A percentile compares a stretch with the other conserved stretches of the same genome.
phyloP scores from a whole-genome alignment of 1,140 invertebrate species.

The Anagrus nilaparvatae region DNA sequence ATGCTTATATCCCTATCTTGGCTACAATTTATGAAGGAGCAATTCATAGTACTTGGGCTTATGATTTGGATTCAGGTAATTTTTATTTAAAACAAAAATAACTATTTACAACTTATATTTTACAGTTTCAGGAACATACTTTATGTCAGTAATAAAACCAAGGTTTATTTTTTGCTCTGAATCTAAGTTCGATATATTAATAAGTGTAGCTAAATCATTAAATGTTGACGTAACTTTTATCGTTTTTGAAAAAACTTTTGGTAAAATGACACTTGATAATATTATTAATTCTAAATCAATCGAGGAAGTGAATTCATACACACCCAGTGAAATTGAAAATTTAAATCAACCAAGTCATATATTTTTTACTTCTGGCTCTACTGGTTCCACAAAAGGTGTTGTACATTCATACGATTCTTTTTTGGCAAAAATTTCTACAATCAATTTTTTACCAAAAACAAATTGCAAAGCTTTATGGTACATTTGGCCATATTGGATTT shows the following conservation, averaged over 20 bases:
- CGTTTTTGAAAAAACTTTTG: slow-evolving; percentile 19
- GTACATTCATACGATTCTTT: slow-evolving; percentile 15
- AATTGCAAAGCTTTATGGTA: too few relatives aligned
- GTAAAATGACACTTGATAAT: slow-evolving; percentile 11
- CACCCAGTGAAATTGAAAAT: slow-evolving; percentile 7
- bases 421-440: background rate
- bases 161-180: slow-evolving; percentile 29
- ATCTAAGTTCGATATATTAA: slow-evolving; percentile 13
- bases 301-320: slow-evolving; percentile 12
- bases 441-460: background rate
- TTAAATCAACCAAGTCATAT: slow-evolving; percentile 20
- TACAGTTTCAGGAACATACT: slow-evolving; percentile 13
- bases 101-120: too few relatives aligned
- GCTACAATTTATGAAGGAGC: too few relatives aligned
- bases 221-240: slow-evolving; percentile 18
- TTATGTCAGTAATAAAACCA: slow-evolving; percentile 25
- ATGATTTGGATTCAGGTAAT: too few relatives aligned
- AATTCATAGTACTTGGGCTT: too few relatives aligned
- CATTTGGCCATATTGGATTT: too few relatives aligned
- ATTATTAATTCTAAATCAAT: slow-evolving; percentile 7
- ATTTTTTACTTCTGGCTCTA: slow-evolving; percentile 27
- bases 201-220: slow-evolving; percentile 16
- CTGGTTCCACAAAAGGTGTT: slow-evolving; percentile 24
- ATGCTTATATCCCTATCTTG: too few relatives aligned
- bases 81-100: too few relatives aligned